A percentile compares a stretch with the other conserved stretches of the same genome.
Conservation (phyloP, 2,113 vertebrate genomes). For the Lucifuga dentata region DNA sequence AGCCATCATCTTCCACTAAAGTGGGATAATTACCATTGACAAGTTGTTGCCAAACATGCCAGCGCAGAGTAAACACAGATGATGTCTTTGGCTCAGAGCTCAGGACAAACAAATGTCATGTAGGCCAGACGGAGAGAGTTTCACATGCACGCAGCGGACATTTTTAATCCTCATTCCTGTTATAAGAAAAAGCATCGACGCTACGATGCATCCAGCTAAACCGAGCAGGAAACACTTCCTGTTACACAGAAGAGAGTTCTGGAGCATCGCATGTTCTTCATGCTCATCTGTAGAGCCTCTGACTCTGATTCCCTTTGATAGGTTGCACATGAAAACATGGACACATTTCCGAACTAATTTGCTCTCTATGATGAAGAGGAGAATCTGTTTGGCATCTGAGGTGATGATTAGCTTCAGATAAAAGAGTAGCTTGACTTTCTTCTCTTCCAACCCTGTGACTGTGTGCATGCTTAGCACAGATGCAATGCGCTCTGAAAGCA, state of each 20-base stretch:
- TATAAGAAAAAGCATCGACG: neutral
- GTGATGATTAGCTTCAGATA: no score
- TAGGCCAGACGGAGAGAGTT: conserved; percentile 20
- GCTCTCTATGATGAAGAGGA: no score
- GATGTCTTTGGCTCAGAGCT: conserved; percentile 67
- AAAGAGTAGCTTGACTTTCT: no score
- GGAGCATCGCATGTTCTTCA: no score
- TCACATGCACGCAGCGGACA: conserved; percentile 17
- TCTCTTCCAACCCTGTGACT: no score
- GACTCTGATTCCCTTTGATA: conserved; percentile 49
- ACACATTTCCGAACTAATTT: no score
- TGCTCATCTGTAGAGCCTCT: no score
- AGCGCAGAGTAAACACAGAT: conserved; percentile 70
- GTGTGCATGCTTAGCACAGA: no score
- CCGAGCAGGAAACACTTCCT: neutral
- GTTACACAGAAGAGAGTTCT: neutral
- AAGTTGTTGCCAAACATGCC: conserved; percentile 75
- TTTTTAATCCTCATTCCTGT: no score
- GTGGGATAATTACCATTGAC: conserved; percentile 75
- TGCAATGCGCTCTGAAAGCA: no score
- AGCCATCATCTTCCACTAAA: conserved; percentile 63
- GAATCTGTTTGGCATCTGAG: no score
- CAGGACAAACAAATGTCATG: conserved; percentile 70
- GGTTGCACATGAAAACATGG: neutral
- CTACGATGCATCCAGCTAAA: neutral